Percentiles rank a stretch among this genome's conserved stretches.
Conservation (phyloP, 1,140 invertebrate species). For the Steinernema khuongi region DNA sequence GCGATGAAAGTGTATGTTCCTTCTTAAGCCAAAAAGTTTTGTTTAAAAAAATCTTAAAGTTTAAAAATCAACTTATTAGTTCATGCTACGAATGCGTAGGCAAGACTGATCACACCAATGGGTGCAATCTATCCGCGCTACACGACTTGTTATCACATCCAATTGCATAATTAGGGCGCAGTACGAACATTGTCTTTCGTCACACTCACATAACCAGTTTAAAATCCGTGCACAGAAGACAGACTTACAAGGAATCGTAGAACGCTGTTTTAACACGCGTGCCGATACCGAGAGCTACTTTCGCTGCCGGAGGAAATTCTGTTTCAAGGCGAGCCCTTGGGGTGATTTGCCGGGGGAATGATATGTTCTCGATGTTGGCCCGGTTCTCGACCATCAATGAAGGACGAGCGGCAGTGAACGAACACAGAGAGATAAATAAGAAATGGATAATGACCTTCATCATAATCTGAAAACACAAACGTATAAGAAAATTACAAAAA, state of each 20-base stretch:
- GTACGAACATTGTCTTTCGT: no score
- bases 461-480: background rate
- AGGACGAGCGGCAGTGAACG: background rate
- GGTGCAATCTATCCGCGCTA: no score
- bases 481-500: background rate
- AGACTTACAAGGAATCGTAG: conserved; percentile 1
- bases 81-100: no score
- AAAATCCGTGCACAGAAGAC: no score
- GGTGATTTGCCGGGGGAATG: background rate
- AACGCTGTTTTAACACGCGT: background rate
- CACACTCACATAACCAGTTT: background rate
- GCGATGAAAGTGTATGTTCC: no score
- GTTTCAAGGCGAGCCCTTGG: background rate
- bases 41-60: no score
- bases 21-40: background rate
- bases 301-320: background rate
- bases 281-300: background rate
- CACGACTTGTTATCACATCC: no score
- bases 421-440: background rate
- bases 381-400: background rate
- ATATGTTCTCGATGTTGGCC: background rate
- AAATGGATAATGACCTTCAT: background rate
- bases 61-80: no score
- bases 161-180: background rate
- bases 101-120: no score